These are phyloP conservation scores for Drosophila triauraria DNA, from an alignment of 1,140 invertebrate species.

Conservation along the genomic window DNA sequence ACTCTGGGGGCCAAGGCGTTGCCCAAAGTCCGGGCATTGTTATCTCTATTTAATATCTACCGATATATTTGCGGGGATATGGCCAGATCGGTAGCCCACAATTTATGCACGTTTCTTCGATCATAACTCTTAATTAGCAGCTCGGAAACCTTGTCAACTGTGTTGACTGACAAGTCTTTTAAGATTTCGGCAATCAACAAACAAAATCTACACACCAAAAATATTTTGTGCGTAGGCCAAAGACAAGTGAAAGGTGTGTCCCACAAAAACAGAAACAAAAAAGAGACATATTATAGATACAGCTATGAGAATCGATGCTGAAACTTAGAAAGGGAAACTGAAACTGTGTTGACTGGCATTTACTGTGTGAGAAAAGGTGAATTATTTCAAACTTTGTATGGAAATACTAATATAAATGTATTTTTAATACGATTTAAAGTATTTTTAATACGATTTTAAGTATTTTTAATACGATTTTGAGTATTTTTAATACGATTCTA, in stretches of 20 bases:
- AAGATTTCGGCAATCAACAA: slow-evolving; percentile 74
- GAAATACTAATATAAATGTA: background rate
- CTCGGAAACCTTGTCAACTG: slow-evolving; percentile 75
- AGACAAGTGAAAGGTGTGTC: slow-evolving; percentile 70
- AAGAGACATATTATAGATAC: slow-evolving; percentile 4
- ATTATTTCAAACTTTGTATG: background rate
- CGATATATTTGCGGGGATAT: slow-evolving; percentile 7
- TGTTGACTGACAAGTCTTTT: slow-evolving; percentile 82
- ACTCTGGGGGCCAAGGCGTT: slow-evolving; percentile 58
- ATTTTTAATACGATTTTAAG: too few species aligned
- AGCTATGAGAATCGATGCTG: slow-evolving; percentile 20
- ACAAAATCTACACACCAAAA: slow-evolving; percentile 47
- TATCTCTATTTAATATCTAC: slow-evolving; percentile 22
- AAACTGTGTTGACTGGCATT: background rate
- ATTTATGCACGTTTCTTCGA: slow-evolving; percentile 77
- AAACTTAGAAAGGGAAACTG: slow-evolving; percentile 45
- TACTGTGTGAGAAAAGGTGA: background rate
- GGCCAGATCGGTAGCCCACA: slow-evolving; percentile 29
- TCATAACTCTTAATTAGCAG: slow-evolving; percentile 81
- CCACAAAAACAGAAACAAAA: slow-evolving; percentile 35
- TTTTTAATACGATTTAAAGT: too few species aligned
- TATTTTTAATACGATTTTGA: too few species aligned
- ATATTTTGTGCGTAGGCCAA: slow-evolving; percentile 66
- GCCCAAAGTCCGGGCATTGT: slow-evolving; percentile 53
- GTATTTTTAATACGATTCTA: too few species aligned